Percentiles rank a stretch among this genome's conserved stretches.
Conservation (phyloP, 1,140 invertebrate species). For the Phthorimaea operculella region DNA sequence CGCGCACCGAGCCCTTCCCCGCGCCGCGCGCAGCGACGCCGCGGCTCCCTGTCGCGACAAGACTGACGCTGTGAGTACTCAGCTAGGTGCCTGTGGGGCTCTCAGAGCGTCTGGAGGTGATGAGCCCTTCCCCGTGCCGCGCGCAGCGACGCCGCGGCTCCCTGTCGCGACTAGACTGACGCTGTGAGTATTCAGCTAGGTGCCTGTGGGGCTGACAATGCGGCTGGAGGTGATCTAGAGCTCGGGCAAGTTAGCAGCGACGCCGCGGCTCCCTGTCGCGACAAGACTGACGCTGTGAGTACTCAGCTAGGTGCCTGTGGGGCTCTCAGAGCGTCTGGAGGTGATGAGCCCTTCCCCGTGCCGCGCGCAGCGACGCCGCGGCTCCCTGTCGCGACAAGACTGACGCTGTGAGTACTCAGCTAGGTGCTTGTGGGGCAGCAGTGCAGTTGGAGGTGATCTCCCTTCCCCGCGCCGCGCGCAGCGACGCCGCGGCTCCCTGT, state of each 20-base stretch:
- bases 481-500: slow-evolving; percentile 31
- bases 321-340: too few relatives aligned
- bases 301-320: too few relatives aligned
- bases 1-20: slow-evolving; percentile 47
- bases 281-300: slow-evolving; percentile 41
- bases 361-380: slow-evolving; percentile 28
- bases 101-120: slow-evolving; percentile 15
- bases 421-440: too few relatives aligned
- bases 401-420: slow-evolving; percentile 21
- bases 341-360: slow-evolving; percentile 45
- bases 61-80: slow-evolving; percentile 32
- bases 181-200: background rate
- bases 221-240: slow-evolving; percentile 79
- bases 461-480: slow-evolving; percentile 40
- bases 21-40: slow-evolving; percentile 28
- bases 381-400: slow-evolving; percentile 48
- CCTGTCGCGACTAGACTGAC: slow-evolving; percentile 50
- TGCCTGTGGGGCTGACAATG: too few relatives aligned
- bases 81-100: too few relatives aligned
- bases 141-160: slow-evolving; percentile 33
- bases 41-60: slow-evolving; percentile 41
- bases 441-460: slow-evolving; percentile 82
- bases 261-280: slow-evolving; percentile 35
- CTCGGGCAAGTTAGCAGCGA: slow-evolving; percentile 44
- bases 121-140: slow-evolving; percentile 41